phyloP scores from a whole-genome alignment of 2,797 vertebrate genomes.

The Sandelia bainsii region DNA sequence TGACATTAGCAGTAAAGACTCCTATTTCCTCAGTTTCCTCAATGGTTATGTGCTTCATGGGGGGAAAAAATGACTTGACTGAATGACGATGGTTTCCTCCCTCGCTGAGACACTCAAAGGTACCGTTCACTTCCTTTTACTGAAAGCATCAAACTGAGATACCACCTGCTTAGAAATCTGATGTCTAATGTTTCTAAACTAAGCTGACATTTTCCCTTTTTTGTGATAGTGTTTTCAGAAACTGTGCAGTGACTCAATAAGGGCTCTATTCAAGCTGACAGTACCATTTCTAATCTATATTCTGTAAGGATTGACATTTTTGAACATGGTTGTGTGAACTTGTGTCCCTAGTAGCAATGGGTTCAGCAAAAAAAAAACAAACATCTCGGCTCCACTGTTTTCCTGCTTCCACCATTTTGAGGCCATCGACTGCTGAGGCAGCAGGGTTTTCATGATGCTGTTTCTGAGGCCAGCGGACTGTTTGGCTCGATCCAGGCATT shows the following conservation, averaged over 20 bases:
- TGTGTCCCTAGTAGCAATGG: constrained; percentile 28
- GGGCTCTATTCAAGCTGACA: too few relatives aligned
- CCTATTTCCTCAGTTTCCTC: not conserved
- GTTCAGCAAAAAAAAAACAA: too few relatives aligned
- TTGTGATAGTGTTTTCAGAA: not conserved
- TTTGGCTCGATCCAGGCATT: constrained; percentile 16
- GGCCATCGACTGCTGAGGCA: constrained; percentile 51
- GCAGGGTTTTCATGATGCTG: constrained; percentile 32
- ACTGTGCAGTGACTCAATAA: not conserved
- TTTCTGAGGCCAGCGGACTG: constrained; percentile 9
- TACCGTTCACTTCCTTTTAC: not conserved
- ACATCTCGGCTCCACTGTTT: constrained; percentile 16
- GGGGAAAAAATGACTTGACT: too few relatives aligned
- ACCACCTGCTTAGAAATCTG: not conserved
- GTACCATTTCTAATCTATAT: constrained; percentile 7
- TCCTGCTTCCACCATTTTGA: constrained; percentile 62
- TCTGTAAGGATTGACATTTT: constrained; percentile 31
- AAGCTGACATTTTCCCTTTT: not conserved
- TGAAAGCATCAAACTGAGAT: constrained; percentile 3
- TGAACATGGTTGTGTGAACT: constrained; percentile 51
- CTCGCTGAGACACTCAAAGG: too few relatives aligned
- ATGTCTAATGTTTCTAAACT: not conserved
- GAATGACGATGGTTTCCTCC: too few relatives aligned
- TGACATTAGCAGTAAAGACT: constrained; percentile 19
- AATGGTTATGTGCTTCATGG: not conserved